Conservation (phyloP, 1,140 invertebrate species). For the Megathymus violae region DNA sequence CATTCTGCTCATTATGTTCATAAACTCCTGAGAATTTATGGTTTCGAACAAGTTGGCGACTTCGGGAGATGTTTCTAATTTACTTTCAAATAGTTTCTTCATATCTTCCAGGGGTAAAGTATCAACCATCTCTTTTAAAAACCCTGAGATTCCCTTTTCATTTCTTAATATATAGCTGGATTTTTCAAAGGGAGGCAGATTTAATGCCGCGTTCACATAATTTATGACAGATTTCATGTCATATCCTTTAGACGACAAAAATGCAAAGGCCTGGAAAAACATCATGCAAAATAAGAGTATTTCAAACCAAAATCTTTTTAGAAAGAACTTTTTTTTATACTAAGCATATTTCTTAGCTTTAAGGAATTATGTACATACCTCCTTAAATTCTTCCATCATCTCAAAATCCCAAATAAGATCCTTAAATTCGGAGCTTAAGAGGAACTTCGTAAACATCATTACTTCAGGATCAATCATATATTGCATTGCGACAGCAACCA, state of each 20-base stretch:
- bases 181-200: conserved; percentile 43
- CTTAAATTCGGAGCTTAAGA: conserved; percentile 42
- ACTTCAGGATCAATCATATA: conserved; percentile 49
- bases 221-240: conserved; percentile 40
- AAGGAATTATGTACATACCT: conserved; percentile 35
- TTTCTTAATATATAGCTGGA: conserved; percentile 13
- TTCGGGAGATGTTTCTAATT: conserved; percentile 47
- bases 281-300: neutral
- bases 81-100: conserved; percentile 46
- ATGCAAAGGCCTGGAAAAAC: conserved; percentile 44
- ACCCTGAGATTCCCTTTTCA: conserved; percentile 39
- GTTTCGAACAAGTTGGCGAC: conserved; percentile 42
- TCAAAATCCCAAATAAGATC: conserved; percentile 45
- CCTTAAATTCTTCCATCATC: conserved; percentile 46
- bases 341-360: neutral
- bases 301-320: too few species aligned
- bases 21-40: conserved; percentile 46
- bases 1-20: conserved; percentile 45
- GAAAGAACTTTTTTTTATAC: too few species aligned
- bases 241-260: conserved; percentile 47
- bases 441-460: conserved; percentile 43
- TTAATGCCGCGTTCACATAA: conserved; percentile 43
- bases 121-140: conserved; percentile 43
- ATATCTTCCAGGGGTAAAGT: conserved; percentile 48
- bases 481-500: conserved; percentile 36